Base-by-base conservation (phyloP, 1,140 invertebrate genomes). In the Agrilus planipennis region DNA sequence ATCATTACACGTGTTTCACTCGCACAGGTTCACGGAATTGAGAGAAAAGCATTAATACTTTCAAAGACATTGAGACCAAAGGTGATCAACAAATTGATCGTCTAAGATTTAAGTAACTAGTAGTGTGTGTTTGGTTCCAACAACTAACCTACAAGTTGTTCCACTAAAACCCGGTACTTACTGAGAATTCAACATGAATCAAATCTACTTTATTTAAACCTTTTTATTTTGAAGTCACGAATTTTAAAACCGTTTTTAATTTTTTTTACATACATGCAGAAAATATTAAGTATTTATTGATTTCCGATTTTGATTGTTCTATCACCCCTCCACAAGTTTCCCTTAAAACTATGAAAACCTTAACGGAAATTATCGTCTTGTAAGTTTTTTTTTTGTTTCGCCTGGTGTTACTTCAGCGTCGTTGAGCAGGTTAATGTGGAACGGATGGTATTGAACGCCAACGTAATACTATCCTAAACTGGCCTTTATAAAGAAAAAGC, bases 71-170 rank as follows among this genome's bases (percentile, higher is more conserved):
- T 47, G 39, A 57, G 49, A 57, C 53, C 52, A 50, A 50, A 53
- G 50, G 52, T 46, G 47, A 47, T 44, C 49, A 41, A 37, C 36
- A 31, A 45, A 25, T 41, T 45, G 47, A 45, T 41, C 50, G 39
- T 46, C 45, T 50, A 51, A 41, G 51, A 52, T 39, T 54, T 42
- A 36, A 27, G 34, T 35, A 17, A 53, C 53, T 55, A 55, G 47
- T 52, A 53, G n/a, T n/a, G n/a, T n/a, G n/a, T 52, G 53, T 55
- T 57, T 57, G 53, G 55, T 55, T 55, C 53, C 55, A 57, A 53
- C 46, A 52, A 47, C 48, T 50, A 43, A 17, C 34, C 30, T 36
- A 36, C 34, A n/a, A n/a, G n/a, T n/a, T n/a, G n/a, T n/a, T n/a
- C n/a, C n/a, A n/a, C n/a, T n/a, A n/a, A n/a, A n/a, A n/a, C n/a